A percentile compares a stretch with the other conserved stretches of the same genome.
Conservation (phyloP, 2,113 vertebrate species). For the Sphaerodactylus townsendi region DNA sequence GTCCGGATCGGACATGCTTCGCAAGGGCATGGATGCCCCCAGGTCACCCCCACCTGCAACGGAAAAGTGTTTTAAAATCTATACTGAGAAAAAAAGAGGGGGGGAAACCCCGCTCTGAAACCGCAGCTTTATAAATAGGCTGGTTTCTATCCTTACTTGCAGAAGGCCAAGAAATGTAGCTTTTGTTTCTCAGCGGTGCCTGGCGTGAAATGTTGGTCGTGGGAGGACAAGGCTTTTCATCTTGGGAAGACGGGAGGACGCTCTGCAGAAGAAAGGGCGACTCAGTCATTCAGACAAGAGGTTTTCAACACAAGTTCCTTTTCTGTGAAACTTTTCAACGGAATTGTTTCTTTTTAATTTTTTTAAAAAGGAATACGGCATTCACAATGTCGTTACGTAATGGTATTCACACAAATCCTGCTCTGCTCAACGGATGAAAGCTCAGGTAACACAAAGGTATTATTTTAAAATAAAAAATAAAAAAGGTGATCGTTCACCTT, state of each 20-base stretch:
- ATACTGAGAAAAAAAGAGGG: neutral
- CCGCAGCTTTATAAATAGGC: slow-evolving; percentile 6
- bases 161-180: slow-evolving; percentile 88
- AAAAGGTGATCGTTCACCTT: slow-evolving; percentile 46
- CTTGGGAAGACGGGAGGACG: slow-evolving; percentile 82
- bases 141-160: slow-evolving; percentile 79
- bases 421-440: slow-evolving; percentile 61
- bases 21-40: slow-evolving; percentile 80
- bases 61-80: neutral
- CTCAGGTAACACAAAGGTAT: neutral
- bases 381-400: slow-evolving; percentile 51
- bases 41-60: slow-evolving; percentile 78
- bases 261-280: slow-evolving; percentile 73
- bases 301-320: neutral
- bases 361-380: slow-evolving; percentile 25
- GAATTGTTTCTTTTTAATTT: neutral
- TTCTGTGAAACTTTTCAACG: slow-evolving; percentile 45
- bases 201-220: slow-evolving; percentile 82
- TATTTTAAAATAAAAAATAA: neutral
- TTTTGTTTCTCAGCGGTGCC: slow-evolving; percentile 81
- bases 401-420: slow-evolving; percentile 36
- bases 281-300: slow-evolving; percentile 43
- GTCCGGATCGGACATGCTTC: slow-evolving; percentile 85
- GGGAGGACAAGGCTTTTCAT: slow-evolving; percentile 85
- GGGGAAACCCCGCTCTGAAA: neutral